Evolutionary conservation across 2,113 vertebrate genomes (phyloP), one percentile per base, ranked within the genome.

Genomic region (Platysternon megacephalum): DNA sequence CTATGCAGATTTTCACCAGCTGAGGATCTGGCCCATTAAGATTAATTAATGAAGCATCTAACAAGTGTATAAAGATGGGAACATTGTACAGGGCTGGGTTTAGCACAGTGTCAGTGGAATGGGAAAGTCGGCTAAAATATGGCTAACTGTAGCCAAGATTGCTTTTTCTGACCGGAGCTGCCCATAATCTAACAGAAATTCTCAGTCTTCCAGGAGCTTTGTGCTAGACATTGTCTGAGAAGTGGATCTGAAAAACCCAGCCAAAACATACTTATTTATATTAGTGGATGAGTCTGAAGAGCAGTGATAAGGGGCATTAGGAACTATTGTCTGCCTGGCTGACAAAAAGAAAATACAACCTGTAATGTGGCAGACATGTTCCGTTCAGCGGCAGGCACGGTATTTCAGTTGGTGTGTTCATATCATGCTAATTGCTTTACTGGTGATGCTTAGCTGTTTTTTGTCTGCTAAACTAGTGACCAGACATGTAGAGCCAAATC

Each of bases 371-470:
- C 24, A 58, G 16, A 26, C 1, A 19, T 26, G 14, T 24, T 91
- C 85, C 4, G 9, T 26, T 26, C 24, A 55, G 28, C 6, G 39
- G 46, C 24, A 82, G 68, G 28, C 0, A 0, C 1, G 78, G 8
- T 3, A 46, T 29, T 5, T 65, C 53, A 85, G 17, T 56, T 49
- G 19, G 26, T 56, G 55, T 8, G 4, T 28, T 56, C 11, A 28
- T 74, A 0, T 85, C 65, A 13, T 3, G 10, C 53, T 29, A 12
- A 16, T 11, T 93, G 16, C 14, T 79, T 91, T 82, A 26, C 68
- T 79, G 46, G 39, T 86, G 76, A 86, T 39, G 21, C 9, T 86
- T 53, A 0, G 22, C 4, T 29, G 0, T 22, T 26, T 24, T 96
- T 84, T 94, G 61, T 85, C 84, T 85, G 74, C 51, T 48, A 0